phyloP scores from a whole-genome alignment of 2,113 vertebrate species.

The Vulpes vulpes region DNA sequence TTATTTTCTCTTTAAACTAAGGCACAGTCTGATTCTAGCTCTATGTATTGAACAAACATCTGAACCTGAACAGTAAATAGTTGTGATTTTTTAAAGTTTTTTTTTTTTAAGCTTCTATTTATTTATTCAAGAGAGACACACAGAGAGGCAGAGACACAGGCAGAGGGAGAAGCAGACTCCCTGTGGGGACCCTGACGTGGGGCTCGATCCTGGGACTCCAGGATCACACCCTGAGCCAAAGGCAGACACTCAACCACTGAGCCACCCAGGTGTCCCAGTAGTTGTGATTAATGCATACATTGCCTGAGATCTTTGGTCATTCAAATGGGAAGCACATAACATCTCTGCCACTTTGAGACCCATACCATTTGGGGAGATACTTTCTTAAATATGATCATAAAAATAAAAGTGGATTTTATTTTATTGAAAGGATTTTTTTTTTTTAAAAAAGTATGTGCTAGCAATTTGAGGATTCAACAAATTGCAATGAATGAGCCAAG shows the following conservation, averaged over 20 bases:
- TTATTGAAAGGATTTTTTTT: conserved; percentile 17
- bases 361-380: neutral
- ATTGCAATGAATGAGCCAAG: neutral
- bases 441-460: neutral
- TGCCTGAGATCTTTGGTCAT: conserved; percentile 9
- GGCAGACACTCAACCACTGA: too few species aligned
- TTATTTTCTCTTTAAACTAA: conserved; percentile 42
- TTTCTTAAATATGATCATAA: conserved; percentile 59
- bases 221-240: too few species aligned
- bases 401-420: conserved; percentile 62
- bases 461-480: neutral
- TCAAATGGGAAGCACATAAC: conserved; percentile 50
- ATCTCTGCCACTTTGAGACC: conserved; percentile 17
- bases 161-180: too few species aligned
- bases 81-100: conserved; percentile 38
- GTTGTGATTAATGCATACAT: conserved; percentile 67
- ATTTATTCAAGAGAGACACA: too few species aligned
- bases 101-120: too few species aligned
- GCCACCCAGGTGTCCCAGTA: neutral
- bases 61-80: conserved; percentile 55
- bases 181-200: too few species aligned
- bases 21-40: neutral
- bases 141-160: too few species aligned
- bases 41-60: conserved; percentile 41
- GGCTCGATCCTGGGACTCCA: too few species aligned